Evolutionary conservation across 92 coral and sea anemone genomes (phyloP), one percentile per base, ranked within the genome.

Genomic region (Heteractis magnifica): DNA sequence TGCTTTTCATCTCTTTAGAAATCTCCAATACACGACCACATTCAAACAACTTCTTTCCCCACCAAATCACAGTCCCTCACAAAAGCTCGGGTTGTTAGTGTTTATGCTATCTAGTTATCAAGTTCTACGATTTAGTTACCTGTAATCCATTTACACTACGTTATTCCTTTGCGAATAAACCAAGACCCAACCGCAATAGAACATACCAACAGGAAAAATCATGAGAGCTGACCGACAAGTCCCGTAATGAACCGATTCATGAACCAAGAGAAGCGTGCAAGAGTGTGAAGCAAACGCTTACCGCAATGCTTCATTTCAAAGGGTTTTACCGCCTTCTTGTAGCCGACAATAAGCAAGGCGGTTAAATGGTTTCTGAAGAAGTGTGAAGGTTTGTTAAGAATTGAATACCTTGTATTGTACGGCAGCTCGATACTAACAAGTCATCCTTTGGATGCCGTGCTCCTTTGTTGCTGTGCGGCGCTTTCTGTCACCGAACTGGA

Each of bases 61-160:
- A 34, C 41, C 68, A 85, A 85, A 85, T 77, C 81, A 85, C 78
- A 41, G 55, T 49, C 41, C 13, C 65, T 20, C 62, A 84, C 87
- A 84, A 84, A 76, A 83, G 81, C 86, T 72, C 79, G 16, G 62
- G 68, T 23, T 52, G 49, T 78, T 75, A 52, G 49, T 83, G 51
- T 49, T 34, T 75, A 13, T 51, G 51, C 78, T 72, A 52, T 52
- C 51, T 77, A 53, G 79, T 58, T 71, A 78, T 75, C 86, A 51
- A 15, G 80, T 74, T 48, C 18, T 76, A 34, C 44, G 79, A 49
- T 65, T 70, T 20, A 52, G 84, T 65, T 77, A 80, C 72, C 80
- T 90, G 58, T 91, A 91, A 91, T 91, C 94, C 88, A 79, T 82
- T 90, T 90, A 90, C 89, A 82, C 15, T 77, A 81, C 81, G 89